A percentile compares a stretch with the other conserved stretches of the same genome.
phyloP scores from a whole-genome alignment of 2,113 vertebrate genomes.

The Noturus placidus region DNA sequence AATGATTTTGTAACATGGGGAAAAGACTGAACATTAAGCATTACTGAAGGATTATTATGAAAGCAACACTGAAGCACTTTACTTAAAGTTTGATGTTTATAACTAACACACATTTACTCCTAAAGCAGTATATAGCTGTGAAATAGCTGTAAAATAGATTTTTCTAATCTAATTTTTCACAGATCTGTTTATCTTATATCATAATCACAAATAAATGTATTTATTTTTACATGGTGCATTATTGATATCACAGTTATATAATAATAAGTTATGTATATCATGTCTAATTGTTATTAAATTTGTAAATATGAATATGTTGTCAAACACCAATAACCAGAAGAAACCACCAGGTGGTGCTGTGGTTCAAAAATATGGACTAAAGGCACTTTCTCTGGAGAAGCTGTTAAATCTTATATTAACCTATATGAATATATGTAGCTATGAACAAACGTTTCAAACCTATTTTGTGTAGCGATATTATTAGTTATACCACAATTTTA shows the following conservation, averaged over 20 bases:
- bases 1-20: background rate
- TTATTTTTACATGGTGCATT: background rate
- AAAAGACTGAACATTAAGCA: background rate
- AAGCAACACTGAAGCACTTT: background rate
- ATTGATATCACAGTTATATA: background rate
- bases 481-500: background rate
- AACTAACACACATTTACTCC: background rate
- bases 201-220: background rate
- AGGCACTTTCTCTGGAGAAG: background rate
- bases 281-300: background rate
- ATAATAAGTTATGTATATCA: background rate
- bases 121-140: too few relatives aligned
- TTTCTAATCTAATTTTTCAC: background rate
- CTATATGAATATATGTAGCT: background rate
- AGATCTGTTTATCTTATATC: background rate
- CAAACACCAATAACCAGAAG: too few relatives aligned
- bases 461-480: background rate
- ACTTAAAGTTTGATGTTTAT: background rate
- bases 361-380: background rate
- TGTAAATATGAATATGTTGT: background rate
- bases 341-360: slow-evolving; percentile 15
- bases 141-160: background rate
- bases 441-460: background rate
- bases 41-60: background rate
- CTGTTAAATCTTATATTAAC: background rate